phyloP scores from a whole-genome alignment of 1,140 invertebrate genomes.

The Zaprionus vittiger region DNA sequence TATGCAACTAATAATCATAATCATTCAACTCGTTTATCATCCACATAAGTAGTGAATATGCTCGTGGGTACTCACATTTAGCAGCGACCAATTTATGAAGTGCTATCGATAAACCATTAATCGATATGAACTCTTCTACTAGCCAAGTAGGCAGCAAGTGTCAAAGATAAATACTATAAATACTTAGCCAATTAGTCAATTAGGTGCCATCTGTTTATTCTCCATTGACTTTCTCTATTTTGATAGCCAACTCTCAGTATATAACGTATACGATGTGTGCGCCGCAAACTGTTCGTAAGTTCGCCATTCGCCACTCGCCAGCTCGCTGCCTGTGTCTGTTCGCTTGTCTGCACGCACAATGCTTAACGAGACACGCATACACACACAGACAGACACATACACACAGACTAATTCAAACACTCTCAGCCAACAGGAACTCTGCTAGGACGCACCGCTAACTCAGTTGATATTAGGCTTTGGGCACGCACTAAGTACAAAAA shows the following conservation, averaged over 20 bases:
- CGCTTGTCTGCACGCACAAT: conserved; percentile 71
- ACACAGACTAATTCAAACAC: conserved; percentile 8
- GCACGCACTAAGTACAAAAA: conserved; percentile 44
- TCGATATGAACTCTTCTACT: neutral
- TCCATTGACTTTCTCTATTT: conserved; percentile 34
- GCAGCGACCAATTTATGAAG: conserved; percentile 41
- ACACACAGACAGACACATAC: conserved; percentile 22
- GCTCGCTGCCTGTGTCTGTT: conserved; percentile 24
- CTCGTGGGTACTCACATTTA: conserved; percentile 14
- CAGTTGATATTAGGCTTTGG: conserved; percentile 62
- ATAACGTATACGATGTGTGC: conserved; percentile 71
- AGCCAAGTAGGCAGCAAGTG: conserved; percentile 21
- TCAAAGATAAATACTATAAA: conserved; percentile 12
- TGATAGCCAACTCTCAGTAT: conserved; percentile 64
- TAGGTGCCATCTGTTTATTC: conserved; percentile 46
- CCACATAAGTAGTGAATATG: conserved; percentile 1
- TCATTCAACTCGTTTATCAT: conserved; percentile 6
- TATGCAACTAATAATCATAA: conserved; percentile 10
- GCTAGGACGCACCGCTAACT: conserved; percentile 65
- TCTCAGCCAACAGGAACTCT: conserved; percentile 46
- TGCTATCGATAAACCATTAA: conserved; percentile 11
- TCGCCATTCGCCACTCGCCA: conserved; percentile 39
- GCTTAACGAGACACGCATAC: conserved; percentile 23
- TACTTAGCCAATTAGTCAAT: conserved; percentile 54
- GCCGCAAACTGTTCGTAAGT: conserved; percentile 72